These are phyloP conservation scores for Panurus biarmicus DNA, from an alignment of 2,113 vertebrate genomes.

Conservation along the genomic window DNA sequence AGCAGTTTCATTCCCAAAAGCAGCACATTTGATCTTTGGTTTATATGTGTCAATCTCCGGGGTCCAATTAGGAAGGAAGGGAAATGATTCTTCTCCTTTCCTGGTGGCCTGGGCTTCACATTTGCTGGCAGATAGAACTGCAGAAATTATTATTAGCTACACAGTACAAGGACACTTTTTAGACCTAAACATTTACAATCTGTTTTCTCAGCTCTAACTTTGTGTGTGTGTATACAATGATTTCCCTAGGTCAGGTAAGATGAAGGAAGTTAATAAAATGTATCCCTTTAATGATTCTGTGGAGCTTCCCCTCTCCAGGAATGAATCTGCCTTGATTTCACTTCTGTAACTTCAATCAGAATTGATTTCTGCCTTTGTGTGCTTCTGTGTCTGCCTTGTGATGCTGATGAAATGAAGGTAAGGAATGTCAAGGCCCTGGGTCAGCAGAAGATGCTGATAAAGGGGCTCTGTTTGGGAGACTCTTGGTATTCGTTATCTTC, in stretches of 20 bases:
- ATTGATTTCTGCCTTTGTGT: neutral
- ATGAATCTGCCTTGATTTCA: neutral
- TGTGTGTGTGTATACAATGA: neutral
- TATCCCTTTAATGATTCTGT: neutral
- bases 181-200: neutral
- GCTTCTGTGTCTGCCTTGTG: neutral
- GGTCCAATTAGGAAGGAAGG: neutral
- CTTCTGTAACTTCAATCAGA: neutral
- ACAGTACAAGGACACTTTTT: neutral
- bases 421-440: neutral
- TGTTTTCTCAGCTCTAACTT: neutral
- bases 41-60: neutral
- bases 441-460: neutral
- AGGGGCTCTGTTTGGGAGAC: neutral
- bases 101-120: neutral
- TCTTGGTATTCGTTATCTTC: neutral
- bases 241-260: neutral
- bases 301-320: neutral
- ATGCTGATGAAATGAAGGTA: neutral
- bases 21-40: neutral
- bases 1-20: neutral
- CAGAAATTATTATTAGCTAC: neutral
- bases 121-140: neutral
- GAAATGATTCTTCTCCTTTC: neutral
- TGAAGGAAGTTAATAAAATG: neutral